phyloP scores from a whole-genome alignment of 37 sponge, comb jelly and placozoan genomes.

The Bolinopsis microptera region DNA sequence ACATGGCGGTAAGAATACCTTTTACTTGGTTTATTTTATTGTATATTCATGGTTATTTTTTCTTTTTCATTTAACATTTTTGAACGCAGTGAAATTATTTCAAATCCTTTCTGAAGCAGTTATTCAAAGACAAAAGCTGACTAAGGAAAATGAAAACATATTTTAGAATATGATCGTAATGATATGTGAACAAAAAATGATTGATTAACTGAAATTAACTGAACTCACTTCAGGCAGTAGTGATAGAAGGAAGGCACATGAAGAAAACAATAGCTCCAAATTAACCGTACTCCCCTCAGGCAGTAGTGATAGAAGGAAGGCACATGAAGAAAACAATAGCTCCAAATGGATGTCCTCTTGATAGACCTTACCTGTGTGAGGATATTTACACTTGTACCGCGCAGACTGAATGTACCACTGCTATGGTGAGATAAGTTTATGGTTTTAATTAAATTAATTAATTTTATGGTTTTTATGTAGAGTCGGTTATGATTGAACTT shows the following conservation, averaged over 20 bases:
- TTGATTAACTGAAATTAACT: no score
- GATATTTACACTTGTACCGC: not conserved
- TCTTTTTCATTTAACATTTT: not conserved
- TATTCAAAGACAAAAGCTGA: no score
- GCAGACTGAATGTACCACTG: not conserved
- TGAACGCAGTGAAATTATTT: not conserved
- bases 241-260: not conserved
- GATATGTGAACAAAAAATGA: no score
- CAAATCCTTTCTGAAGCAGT: not conserved
- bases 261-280: not conserved
- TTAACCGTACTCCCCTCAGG: no score
- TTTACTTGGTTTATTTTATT: no score
- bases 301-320: not conserved
- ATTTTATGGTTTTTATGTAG: no score
- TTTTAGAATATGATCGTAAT: no score
- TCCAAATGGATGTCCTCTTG: not conserved
- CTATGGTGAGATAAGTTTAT: no score
- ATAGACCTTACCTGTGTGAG: not conserved
- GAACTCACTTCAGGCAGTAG: not conserved
- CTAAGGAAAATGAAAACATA: no score
- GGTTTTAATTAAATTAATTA: no score
- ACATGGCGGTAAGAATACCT: constrained; percentile 28
- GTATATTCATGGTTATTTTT: not conserved
- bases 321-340: not conserved
- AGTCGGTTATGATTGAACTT: no score